These are phyloP conservation scores for Drosophila pseudoobscura DNA, from an alignment of 1,140 invertebrate species.

Conservation along the genomic window DNA sequence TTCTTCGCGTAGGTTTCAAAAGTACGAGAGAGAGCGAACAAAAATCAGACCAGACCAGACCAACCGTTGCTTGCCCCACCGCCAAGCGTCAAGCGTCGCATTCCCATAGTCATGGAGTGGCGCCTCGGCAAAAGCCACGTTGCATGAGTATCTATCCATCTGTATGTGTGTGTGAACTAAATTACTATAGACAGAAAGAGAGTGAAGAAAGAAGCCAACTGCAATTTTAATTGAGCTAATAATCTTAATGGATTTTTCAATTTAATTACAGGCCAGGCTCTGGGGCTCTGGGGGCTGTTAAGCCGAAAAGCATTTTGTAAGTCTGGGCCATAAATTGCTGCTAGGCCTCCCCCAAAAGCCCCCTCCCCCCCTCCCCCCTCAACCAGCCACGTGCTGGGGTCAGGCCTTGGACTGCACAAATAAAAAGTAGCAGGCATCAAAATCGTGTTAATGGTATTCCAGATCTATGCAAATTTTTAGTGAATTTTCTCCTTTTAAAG, in stretches of 20 bases:
- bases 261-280: slow-evolving; percentile 57
- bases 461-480: too few relatives aligned
- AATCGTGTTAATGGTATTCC: too few relatives aligned
- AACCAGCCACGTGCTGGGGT: too few relatives aligned
- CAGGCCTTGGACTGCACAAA: too few relatives aligned
- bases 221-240: slow-evolving; percentile 72
- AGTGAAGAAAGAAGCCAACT: slow-evolving; percentile 49
- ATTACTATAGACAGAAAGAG: slow-evolving; percentile 55
- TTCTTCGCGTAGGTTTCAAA: slow-evolving; percentile 48
- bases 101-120: slow-evolving; percentile 42
- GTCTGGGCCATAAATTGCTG: slow-evolving; percentile 3
- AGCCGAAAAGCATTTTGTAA: slow-evolving; percentile 10
- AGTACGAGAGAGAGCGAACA: slow-evolving; percentile 45
- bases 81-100: slow-evolving; percentile 7
- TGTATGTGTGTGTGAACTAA: slow-evolving; percentile 43
- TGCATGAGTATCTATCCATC: slow-evolving; percentile 2
- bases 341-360: background rate
- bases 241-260: slow-evolving; percentile 72
- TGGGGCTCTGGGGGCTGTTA: background rate
- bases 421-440: too few relatives aligned
- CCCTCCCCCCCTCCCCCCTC: too few relatives aligned
- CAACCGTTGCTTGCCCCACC: slow-evolving; percentile 45
- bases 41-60: slow-evolving; percentile 43
- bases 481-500: too few relatives aligned
- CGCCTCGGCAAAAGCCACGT: slow-evolving; percentile 37